phyloP scores from a whole-genome alignment of 1,140 invertebrate genomes.

The Dreissena rostriformis region DNA sequence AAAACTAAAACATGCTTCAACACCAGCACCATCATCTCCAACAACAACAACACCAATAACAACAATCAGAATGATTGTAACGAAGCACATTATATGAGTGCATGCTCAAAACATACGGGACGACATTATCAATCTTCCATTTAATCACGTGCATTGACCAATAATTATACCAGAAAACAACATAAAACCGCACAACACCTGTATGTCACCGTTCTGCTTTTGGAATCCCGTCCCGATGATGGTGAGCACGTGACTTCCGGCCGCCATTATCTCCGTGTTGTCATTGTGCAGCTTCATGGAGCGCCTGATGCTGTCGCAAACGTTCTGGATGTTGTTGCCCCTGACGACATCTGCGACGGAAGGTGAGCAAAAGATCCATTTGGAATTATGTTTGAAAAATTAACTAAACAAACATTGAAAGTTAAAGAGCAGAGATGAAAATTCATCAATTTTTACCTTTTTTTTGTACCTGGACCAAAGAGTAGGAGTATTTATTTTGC shows the following conservation, averaged over 20 bases:
- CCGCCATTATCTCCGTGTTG: slow-evolving; percentile 28
- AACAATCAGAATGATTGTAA: background rate
- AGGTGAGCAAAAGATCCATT: background rate
- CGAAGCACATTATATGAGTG: background rate
- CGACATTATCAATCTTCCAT: background rate
- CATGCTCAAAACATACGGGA: no score
- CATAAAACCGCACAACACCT: background rate
- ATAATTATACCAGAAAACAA: background rate
- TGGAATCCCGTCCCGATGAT: slow-evolving; percentile 45
- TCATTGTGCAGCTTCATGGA: slow-evolving; percentile 36
- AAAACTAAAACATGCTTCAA: no score
- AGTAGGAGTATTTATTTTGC: background rate
- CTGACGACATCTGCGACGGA: slow-evolving; percentile 31
- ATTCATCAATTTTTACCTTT: background rate
- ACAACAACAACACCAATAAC: background rate
- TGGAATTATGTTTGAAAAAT: no score
- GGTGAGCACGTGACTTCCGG: slow-evolving; percentile 18
- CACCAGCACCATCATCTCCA: background rate
- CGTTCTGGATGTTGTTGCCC: slow-evolving; percentile 17
- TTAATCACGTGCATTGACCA: background rate
- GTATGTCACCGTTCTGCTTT: slow-evolving; percentile 39
- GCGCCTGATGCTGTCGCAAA: slow-evolving; percentile 29
- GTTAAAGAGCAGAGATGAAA: background rate
- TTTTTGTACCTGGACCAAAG: background rate
- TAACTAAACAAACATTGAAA: background rate